phyloP scores from a whole-genome alignment of 2,888 invertebrate genomes.

The Papilio elwesi region DNA sequence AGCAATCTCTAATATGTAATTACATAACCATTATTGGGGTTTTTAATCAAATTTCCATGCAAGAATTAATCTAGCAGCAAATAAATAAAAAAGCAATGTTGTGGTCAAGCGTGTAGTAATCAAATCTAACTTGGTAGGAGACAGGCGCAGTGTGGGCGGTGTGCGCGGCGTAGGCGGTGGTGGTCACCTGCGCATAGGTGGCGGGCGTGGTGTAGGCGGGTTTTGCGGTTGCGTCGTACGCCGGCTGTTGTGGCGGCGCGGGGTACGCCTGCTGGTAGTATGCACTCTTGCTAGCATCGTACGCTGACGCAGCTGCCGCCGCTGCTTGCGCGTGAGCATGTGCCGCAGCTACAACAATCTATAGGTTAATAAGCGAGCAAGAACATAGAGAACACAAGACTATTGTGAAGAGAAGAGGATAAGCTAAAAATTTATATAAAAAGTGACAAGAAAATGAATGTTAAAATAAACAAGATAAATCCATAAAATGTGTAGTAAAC shows the following conservation, averaged over 20 bases:
- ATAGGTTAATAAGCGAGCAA: slow-evolving; percentile 26
- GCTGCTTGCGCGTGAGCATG: slow-evolving; percentile 79
- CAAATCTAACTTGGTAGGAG: slow-evolving; percentile 60
- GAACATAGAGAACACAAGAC: too few relatives aligned
- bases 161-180: slow-evolving; percentile 78
- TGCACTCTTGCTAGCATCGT: slow-evolving; percentile 92
- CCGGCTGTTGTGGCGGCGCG: slow-evolving; percentile 84
- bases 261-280: slow-evolving; percentile 93
- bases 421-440: too few relatives aligned
- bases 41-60: too few relatives aligned
- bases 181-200: slow-evolving; percentile 87
- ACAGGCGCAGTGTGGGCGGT: slow-evolving; percentile 70
- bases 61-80: too few relatives aligned
- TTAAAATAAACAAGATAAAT: too few relatives aligned
- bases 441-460: too few relatives aligned
- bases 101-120: slow-evolving; percentile 16
- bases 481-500: too few relatives aligned
- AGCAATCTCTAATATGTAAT: too few relatives aligned
- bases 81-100: too few relatives aligned
- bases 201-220: slow-evolving; percentile 88
- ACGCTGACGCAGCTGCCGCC: slow-evolving; percentile 86
- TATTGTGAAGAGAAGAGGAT: too few relatives aligned
- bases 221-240: slow-evolving; percentile 86
- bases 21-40: too few relatives aligned
- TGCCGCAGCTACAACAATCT: slow-evolving; percentile 64